Conservation (phyloP, 1,140 invertebrate genomes). For the Chrysoperla carnea region DNA sequence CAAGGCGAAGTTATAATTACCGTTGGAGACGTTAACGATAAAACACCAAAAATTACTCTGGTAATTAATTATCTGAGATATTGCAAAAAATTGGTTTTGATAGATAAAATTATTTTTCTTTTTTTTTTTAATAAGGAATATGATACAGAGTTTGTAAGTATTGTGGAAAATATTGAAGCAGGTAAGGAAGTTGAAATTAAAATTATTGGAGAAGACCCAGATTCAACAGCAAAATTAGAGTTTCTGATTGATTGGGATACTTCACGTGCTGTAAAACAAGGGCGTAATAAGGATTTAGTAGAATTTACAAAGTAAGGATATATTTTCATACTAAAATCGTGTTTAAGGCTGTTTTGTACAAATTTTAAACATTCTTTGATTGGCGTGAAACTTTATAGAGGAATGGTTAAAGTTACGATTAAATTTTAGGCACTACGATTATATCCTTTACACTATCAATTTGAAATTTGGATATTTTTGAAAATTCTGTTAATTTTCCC, state of each 20-base stretch:
- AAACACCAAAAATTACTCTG: conserved; percentile 27
- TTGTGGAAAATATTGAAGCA: conserved; percentile 30
- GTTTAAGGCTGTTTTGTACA: too few species aligned
- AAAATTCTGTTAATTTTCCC: too few species aligned
- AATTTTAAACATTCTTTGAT: too few species aligned
- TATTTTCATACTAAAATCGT: too few species aligned
- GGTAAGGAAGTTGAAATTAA: conserved; percentile 20
- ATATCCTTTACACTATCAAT: too few species aligned
- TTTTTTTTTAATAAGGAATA: conserved; percentile 18
- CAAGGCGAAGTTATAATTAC: conserved; percentile 30
- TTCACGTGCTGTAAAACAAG: conserved; percentile 32
- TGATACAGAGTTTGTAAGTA: conserved; percentile 13
- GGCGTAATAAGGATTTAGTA: conserved; percentile 13
- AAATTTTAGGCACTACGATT: too few species aligned
- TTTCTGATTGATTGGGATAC: conserved; percentile 33
- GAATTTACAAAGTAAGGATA: conserved; percentile 18
- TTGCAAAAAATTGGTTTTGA: not conserved
- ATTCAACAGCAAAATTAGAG: conserved; percentile 27
- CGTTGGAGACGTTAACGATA: conserved; percentile 35
- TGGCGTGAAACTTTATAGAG: too few species aligned
- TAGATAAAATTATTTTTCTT: conserved; percentile 4
- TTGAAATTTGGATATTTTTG: too few species aligned
- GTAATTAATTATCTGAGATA: conserved; percentile 14
- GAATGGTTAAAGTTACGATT: too few species aligned
- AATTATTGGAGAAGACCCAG: conserved; percentile 29